Conservation (phyloP, 2,888 invertebrate genomes). For the Melieria picta region DNA sequence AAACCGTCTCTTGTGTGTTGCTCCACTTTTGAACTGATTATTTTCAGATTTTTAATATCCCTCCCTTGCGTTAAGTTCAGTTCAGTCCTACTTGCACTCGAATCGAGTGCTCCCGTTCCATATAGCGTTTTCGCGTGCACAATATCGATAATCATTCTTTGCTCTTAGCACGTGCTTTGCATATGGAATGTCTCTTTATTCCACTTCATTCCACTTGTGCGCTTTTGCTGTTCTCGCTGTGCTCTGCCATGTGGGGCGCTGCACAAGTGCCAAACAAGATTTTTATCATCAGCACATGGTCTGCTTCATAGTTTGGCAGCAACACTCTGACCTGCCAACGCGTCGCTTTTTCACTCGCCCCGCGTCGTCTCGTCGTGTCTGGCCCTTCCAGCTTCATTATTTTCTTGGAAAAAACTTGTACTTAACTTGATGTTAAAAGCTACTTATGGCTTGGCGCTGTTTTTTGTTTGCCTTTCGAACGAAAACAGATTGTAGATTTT, state of each 20-base stretch:
- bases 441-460: slow-evolving; percentile 27
- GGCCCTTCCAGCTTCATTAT: slow-evolving; percentile 16
- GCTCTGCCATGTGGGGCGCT: too few relatives aligned
- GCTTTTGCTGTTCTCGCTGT: too few relatives aligned
- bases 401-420: slow-evolving; percentile 21
- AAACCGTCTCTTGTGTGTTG: too few relatives aligned
- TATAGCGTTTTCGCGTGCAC: too few relatives aligned
- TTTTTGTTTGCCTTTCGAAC: slow-evolving; percentile 9
- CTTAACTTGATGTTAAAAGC: slow-evolving; percentile 36
- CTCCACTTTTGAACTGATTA: too few relatives aligned
- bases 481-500: slow-evolving; percentile 26
- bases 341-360: background rate
- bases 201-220: background rate
- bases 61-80: too few relatives aligned
- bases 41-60: too few relatives aligned
- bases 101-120: background rate
- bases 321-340: too few relatives aligned
- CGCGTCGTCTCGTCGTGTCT: background rate
- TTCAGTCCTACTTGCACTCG: too few relatives aligned
- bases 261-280: background rate
- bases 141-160: slow-evolving; percentile 31
- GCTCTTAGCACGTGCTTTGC: slow-evolving; percentile 37
- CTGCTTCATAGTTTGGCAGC: too few relatives aligned
- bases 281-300: background rate
- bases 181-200: slow-evolving; percentile 24